Conservation (phyloP, 2,888 invertebrate genomes). For the Polymixis flavicincta region DNA sequence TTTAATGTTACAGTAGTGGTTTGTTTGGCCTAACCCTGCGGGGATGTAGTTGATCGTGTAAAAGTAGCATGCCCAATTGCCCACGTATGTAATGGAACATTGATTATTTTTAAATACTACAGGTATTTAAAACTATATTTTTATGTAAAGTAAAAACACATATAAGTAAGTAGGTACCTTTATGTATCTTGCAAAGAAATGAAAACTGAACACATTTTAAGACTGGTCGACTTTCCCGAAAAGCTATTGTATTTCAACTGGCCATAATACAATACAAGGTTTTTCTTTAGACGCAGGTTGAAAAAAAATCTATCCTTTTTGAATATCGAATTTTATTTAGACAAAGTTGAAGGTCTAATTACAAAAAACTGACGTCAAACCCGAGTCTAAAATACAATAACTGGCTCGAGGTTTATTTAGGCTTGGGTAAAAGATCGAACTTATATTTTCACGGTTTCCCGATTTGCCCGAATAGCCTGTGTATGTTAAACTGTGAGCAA, state of each 20-base stretch:
- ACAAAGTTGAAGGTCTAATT: neutral
- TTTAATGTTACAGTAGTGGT: neutral
- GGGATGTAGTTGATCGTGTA: no score
- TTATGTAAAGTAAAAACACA: no score
- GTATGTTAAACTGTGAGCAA: neutral
- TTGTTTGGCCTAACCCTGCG: neutral
- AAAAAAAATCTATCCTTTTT: neutral
- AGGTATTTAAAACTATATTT: no score
- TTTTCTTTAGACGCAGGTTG: neutral
- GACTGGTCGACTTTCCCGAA: neutral
- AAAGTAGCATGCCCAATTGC: neutral
- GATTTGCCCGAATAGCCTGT: neutral
- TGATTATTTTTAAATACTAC: neutral
- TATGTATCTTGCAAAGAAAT: no score
- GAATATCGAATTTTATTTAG: neutral
- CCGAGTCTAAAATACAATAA: neutral
- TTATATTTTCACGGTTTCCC: neutral
- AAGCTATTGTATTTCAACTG: neutral
- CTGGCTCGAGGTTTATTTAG: neutral
- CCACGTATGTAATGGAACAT: no score
- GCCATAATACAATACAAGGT: neutral
- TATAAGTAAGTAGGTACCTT: no score
- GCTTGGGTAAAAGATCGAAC: no score
- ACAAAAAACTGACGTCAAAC: neutral
- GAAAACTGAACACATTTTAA: no score